Conservation (phyloP, 2,113 vertebrate species). For the Solenodon paradoxus region DNA sequence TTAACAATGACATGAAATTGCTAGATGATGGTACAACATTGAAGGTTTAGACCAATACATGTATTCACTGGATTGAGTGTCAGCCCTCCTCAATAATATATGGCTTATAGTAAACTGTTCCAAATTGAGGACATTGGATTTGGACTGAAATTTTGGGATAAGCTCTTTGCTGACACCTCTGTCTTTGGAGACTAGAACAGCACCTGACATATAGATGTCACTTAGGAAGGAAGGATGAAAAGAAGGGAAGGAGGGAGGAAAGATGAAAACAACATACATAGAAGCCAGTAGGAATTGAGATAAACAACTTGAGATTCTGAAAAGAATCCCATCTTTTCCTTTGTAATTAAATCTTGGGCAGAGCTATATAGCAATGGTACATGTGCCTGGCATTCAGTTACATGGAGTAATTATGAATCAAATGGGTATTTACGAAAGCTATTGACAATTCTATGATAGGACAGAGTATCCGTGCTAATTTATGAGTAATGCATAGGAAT, state of each 20-base stretch:
- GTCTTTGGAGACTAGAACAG: neutral
- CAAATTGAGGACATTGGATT: neutral
- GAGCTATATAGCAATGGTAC: neutral
- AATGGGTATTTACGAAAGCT: conserved; percentile 59
- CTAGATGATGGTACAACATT: neutral
- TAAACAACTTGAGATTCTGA: neutral
- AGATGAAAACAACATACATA: neutral
- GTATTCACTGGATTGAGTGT: neutral
- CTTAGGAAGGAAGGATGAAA: neutral
- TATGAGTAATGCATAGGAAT: neutral
- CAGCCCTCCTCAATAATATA: neutral
- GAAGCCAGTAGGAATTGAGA: neutral
- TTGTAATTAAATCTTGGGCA: conserved; percentile 39
- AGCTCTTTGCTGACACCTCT: neutral
- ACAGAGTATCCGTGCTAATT: conserved; percentile 13
- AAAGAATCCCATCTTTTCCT: conserved; percentile 11
- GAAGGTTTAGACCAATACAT: neutral
- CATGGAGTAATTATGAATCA: conserved; percentile 50
- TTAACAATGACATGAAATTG: neutral
- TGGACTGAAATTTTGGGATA: neutral
- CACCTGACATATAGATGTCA: neutral
- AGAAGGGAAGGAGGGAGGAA: neutral
- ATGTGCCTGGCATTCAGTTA: neutral
- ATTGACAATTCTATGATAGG: neutral
- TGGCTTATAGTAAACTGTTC: neutral